Evolutionary conservation across 2,888 invertebrate genomes (phyloP).

Genomic region (Lymantria monacha): DNA sequence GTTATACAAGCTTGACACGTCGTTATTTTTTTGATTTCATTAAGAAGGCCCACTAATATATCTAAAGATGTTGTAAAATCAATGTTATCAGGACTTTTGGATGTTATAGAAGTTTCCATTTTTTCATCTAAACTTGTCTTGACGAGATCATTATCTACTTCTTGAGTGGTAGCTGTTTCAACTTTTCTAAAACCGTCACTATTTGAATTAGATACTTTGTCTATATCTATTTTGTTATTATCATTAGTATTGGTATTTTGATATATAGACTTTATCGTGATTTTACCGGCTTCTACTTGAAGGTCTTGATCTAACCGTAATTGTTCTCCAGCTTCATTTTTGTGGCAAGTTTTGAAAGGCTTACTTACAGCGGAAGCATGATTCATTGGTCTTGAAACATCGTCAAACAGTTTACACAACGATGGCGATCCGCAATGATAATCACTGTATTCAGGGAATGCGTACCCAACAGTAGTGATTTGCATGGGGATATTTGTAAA

Average conservation of each 20-base stretch:
- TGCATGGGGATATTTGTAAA: slow-evolving; percentile 54
- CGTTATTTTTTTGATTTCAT: slow-evolving; percentile 71
- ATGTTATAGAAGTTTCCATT: not conserved
- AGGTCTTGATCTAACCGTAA: not conserved
- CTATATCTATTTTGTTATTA: not conserved
- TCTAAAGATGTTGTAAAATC: slow-evolving; percentile 64
- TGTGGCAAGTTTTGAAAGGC: not conserved
- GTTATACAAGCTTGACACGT: slow-evolving; percentile 50
- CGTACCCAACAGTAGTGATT: slow-evolving; percentile 61
- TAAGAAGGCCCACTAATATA: slow-evolving; percentile 62
- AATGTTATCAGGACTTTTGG: slow-evolving; percentile 27
- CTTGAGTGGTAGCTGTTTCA: not conserved
- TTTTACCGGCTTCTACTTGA: not conserved
- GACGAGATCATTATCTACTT: not conserved
- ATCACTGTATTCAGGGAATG: slow-evolving; percentile 41
- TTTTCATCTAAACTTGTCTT: not conserved
- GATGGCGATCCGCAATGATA: slow-evolving; percentile 16
- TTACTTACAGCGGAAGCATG: not conserved
- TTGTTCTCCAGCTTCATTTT: not conserved
- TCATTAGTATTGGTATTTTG: not conserved
- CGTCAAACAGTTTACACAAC: slow-evolving; percentile 18
- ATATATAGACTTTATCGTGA: not conserved
- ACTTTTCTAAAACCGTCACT: not conserved
- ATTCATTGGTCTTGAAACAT: slow-evolving; percentile 1
- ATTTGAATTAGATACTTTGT: not conserved